Conservation (phyloP, 2,797 vertebrate genomes). For the Emydoidea blandingii region DNA sequence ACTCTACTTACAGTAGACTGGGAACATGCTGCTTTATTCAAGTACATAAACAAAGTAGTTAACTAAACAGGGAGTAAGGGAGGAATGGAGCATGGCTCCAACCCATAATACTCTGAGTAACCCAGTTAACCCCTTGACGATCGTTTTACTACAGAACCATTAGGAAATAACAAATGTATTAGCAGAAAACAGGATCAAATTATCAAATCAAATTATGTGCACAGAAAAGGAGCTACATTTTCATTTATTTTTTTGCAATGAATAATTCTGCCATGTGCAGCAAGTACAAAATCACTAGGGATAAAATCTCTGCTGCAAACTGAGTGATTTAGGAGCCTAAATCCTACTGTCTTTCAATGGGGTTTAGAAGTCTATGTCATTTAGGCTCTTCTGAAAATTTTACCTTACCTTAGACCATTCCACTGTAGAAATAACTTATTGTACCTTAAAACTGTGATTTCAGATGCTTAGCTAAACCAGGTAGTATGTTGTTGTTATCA, state of each 20-base stretch:
- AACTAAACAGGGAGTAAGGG: not conserved
- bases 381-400: not conserved
- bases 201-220: not conserved
- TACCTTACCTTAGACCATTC: not conserved
- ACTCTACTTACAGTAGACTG: not conserved
- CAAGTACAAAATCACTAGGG: not conserved
- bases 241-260: not conserved
- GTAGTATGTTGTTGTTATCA: not conserved
- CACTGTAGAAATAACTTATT: not conserved
- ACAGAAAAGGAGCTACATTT: not conserved
- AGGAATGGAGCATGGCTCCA: not conserved
- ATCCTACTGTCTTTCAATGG: not conserved
- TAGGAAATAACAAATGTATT: not conserved
- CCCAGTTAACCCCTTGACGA: not conserved
- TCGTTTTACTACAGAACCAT: not conserved
- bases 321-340: not conserved
- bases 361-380: not conserved
- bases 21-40: not conserved
- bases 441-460: not conserved
- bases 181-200: not conserved
- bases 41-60: not conserved
- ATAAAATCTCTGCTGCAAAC: not conserved
- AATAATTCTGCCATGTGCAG: not conserved
- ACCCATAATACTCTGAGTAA: not conserved
- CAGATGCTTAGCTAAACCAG: not conserved